Percentiles rank a stretch among this genome's conserved stretches.
phyloP scores from a whole-genome alignment of 35 echinoderm and acorn worm genomes.

The Apostichopus californicus region DNA sequence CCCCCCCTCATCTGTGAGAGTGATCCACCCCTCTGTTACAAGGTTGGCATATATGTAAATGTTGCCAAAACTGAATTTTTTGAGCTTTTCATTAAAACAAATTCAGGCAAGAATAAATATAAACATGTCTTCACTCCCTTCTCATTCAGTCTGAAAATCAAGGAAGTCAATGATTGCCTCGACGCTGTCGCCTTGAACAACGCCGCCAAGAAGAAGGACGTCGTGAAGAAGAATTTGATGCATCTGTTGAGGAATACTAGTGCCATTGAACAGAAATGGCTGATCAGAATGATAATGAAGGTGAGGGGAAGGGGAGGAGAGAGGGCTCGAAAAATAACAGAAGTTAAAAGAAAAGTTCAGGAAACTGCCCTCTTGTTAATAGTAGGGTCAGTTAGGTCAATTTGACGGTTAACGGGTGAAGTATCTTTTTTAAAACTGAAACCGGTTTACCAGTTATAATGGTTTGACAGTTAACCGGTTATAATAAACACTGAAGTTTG shows the following conservation, averaged over 20 bases:
- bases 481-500: too few species aligned
- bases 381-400: too few species aligned
- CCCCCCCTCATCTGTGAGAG: not conserved
- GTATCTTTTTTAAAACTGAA: too few species aligned
- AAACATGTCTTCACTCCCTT: not conserved
- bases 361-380: too few species aligned
- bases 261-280: conserved; percentile 97
- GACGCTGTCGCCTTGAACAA: conserved; percentile 88
- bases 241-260: conserved; percentile 89
- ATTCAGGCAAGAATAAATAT: not conserved
- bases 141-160: conserved; percentile 80
- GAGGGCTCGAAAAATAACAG: not conserved
- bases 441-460: too few species aligned
- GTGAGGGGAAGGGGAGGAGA: conserved; percentile 13
- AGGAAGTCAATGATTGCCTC: conserved; percentile 93
- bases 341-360: too few species aligned
- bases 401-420: too few species aligned
- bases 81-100: not conserved
- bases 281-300: conserved; percentile 99
- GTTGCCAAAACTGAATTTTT: not conserved
- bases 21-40: not conserved
- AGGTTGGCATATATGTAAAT: not conserved
- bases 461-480: too few species aligned
- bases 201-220: conserved; percentile 92
- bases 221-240: conserved; percentile 95